A percentile compares a stretch with the other conserved stretches of the same genome.
These are phyloP conservation scores for Peromyscus leucopus DNA, from an alignment of 2,113 vertebrate species.

Conservation along the genomic window DNA sequence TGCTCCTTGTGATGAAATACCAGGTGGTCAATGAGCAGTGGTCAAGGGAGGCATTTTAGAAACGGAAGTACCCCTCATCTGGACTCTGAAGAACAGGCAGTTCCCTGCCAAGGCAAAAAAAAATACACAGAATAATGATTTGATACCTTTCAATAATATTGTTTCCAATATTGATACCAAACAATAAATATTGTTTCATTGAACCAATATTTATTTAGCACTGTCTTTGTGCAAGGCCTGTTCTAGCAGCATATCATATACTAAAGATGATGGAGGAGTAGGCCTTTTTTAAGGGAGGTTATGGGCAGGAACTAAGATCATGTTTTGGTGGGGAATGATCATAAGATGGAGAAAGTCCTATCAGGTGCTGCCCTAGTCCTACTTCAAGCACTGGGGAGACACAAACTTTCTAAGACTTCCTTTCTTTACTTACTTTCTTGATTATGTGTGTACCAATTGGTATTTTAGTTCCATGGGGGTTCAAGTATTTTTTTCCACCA, in stretches of 20 bases:
- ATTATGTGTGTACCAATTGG: not conserved
- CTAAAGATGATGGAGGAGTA: not conserved
- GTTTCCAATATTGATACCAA: no score
- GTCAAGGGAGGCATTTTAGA: not conserved
- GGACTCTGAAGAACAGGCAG: not conserved
- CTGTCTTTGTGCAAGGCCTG: not conserved
- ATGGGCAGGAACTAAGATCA: not conserved
- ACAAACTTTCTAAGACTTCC: not conserved
- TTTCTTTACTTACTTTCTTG: not conserved
- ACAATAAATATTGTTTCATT: not conserved
- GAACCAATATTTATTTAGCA: conserved; percentile 36
- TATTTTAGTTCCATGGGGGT: not conserved
- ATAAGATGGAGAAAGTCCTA: not conserved
- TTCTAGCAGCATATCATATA: not conserved
- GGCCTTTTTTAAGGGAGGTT: not conserved
- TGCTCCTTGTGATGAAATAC: not conserved
- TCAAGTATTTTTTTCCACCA: not conserved
- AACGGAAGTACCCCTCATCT: not conserved
- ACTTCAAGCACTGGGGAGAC: not conserved
- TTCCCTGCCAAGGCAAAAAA: not conserved
- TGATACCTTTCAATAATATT: not conserved
- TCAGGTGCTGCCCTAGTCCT: not conserved
- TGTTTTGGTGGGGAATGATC: not conserved
- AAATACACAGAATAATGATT: not conserved
- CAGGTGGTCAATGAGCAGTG: not conserved